Conservation (phyloP, 1,140 invertebrate species). For the Drosophila ironensis region DNA sequence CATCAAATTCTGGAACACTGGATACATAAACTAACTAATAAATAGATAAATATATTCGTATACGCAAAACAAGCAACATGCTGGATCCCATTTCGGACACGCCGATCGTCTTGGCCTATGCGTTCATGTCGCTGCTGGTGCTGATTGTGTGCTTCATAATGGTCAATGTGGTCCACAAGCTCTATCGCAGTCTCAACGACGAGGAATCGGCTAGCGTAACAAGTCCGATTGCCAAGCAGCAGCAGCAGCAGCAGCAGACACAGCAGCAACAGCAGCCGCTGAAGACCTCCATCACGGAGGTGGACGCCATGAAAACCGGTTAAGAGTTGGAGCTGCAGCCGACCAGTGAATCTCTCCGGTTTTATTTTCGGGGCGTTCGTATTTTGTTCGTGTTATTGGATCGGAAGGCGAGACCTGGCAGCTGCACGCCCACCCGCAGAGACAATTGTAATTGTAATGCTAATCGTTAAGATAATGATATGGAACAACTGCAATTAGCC, state of each 20-base stretch:
- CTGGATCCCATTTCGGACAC: conserved; percentile 73
- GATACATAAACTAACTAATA: neutral
- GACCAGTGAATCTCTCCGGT: conserved; percentile 24
- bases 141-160: conserved; percentile 75
- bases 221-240: conserved; percentile 6
- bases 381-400: neutral
- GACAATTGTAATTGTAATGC: neutral
- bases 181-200: conserved; percentile 56
- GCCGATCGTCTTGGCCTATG: conserved; percentile 74
- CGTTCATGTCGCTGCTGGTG: conserved; percentile 71
- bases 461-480: conserved; percentile 13
- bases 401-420: neutral
- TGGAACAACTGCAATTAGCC: conserved; percentile 29
- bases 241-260: conserved; percentile 23
- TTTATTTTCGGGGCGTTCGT: conserved; percentile 19
- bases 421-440: conserved; percentile 15
- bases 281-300: conserved; percentile 56
- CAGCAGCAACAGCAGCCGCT: conserved; percentile 5
- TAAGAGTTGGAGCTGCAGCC: conserved; percentile 18
- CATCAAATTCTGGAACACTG: neutral
- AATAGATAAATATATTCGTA: neutral
- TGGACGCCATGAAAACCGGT: conserved; percentile 67
- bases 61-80: conserved; percentile 46
- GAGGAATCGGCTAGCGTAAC: conserved; percentile 4
- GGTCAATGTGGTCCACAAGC: conserved; percentile 74